These are phyloP conservation scores for Harlomillsia oculata DNA, from an alignment of 1,140 invertebrate genomes.

Conservation along the genomic window DNA sequence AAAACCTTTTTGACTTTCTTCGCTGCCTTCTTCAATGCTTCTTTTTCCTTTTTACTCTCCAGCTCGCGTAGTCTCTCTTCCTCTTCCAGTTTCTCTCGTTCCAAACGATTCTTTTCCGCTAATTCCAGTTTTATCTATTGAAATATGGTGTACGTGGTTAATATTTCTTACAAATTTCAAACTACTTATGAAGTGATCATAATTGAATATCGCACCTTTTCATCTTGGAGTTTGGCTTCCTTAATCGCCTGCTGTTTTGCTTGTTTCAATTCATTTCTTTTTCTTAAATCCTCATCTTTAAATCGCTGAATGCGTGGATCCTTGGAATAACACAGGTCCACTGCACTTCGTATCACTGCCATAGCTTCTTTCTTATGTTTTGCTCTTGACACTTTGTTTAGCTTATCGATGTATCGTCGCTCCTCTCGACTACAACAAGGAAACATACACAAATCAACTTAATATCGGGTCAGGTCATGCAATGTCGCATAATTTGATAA, in stretches of 20 bases:
- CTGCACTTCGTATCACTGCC: conserved; percentile 72
- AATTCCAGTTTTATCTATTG: conserved; percentile 46
- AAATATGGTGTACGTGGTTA: conserved; percentile 37
- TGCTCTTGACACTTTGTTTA: conserved; percentile 81
- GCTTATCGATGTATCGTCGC: conserved; percentile 93
- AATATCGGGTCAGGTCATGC: not conserved
- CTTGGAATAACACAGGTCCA: conserved; percentile 85
- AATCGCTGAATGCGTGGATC: conserved; percentile 87
- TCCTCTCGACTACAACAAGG: conserved; percentile 61
- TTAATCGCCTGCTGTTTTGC: conserved; percentile 81
- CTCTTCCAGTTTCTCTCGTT: conserved; percentile 72
- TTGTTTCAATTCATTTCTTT: conserved; percentile 75
- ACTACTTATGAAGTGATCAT: too few relatives aligned
- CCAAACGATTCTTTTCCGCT: conserved; percentile 53
- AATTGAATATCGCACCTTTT: conserved; percentile 45
- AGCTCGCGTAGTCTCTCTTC: conserved; percentile 68
- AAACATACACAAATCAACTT: conserved; percentile 6
- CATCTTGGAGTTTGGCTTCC: conserved; percentile 72
- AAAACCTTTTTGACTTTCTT: conserved; percentile 78
- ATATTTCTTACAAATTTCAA: too few relatives aligned
- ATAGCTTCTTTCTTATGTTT: conserved; percentile 96
- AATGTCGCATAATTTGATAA: not conserved
- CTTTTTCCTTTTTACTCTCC: conserved; percentile 73
- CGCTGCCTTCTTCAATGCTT: conserved; percentile 68
- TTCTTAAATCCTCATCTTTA: conserved; percentile 87